Base-by-base conservation (phyloP, 2,113 vertebrate species). In the Channa argus region DNA sequence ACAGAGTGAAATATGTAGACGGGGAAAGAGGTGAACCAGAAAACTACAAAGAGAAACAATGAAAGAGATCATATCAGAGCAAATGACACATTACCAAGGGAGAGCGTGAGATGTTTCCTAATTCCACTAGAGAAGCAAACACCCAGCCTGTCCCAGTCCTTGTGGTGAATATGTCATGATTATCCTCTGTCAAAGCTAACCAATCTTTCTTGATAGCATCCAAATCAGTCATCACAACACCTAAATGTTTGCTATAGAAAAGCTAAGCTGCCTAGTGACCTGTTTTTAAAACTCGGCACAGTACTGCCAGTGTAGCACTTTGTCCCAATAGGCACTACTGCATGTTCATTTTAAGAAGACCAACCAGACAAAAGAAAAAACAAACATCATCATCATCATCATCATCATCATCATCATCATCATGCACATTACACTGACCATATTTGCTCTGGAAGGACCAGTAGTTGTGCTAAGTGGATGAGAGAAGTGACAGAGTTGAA, bases 181-280 rank as follows among this genome's bases (percentile, higher is more conserved):
- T 76, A 75, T 71, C 63, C 68, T 74, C 58, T 63, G 38, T 83
- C 62, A 77, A 53, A 46, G 61, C 34, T 5, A 33, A 54, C 59
- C 70, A 74, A 24, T 71, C 62, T 78, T 53, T 72, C 63, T 52
- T n/a, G 3, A 79, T 79, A 76, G 60, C 69, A 71, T 85, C 83
- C 75, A 79, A 85, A 85, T 83, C 68, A 83, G 67, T 82, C 79
- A 80, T 63, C 61, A 47, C 43, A 61, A 82, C 81, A 68, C 24
- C 76, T 77, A 80, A 86, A 85, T 77, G 65, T 87, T 62, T 77
- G 8, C 38, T 61, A 71, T 76, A 67, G 56, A 54, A 62, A 63
- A 79, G 67, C 47, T 43, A 34, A 46, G 8, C 36, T 65, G 62
- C 41, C 41, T 39, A 12, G 66, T 80, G 52, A 77, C 65, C 79